Conservation (phyloP, 2,797 vertebrate species). For the Gouania willdenowi region DNA sequence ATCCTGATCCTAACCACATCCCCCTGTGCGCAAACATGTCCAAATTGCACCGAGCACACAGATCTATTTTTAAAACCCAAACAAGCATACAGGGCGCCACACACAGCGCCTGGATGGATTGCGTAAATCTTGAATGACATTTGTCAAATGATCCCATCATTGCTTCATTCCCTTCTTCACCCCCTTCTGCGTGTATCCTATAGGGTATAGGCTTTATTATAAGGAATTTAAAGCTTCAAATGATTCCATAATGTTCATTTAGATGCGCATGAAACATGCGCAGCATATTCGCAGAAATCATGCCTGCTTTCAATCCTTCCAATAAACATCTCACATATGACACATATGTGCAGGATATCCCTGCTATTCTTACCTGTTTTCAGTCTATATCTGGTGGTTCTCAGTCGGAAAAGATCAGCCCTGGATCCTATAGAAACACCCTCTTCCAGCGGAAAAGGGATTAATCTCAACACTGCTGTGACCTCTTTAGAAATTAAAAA, state of each 20-base stretch:
- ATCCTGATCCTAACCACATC: conserved; percentile 23
- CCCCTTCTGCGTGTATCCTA: too few relatives aligned
- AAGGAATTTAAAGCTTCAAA: conserved; percentile 53
- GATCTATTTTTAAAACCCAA: conserved; percentile 14
- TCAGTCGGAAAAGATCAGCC: conserved; percentile 56
- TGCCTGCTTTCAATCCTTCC: not conserved
- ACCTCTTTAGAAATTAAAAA: conserved; percentile 19
- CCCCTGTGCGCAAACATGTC: conserved; percentile 27
- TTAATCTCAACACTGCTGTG: conserved; percentile 56
- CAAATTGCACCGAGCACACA: conserved; percentile 11
- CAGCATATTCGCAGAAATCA: conserved; percentile 7
- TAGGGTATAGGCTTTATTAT: conserved; percentile 30
- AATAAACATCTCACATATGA: conserved; percentile 3
- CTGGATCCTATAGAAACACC: conserved; percentile 54
- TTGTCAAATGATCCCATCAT: not conserved
- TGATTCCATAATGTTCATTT: conserved; percentile 28
- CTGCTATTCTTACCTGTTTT: conserved; percentile 72
- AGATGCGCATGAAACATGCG: conserved; percentile 22
- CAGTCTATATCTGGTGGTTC: conserved; percentile 40
- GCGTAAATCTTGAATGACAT: conserved; percentile 10
- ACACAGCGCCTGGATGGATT: conserved; percentile 9
- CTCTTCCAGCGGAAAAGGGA: conserved; percentile 52
- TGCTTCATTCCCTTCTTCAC: conserved; percentile 33
- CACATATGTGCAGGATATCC: conserved; percentile 15
- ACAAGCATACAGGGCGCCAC: too few relatives aligned